Conservation (phyloP, 2,888 invertebrate genomes). For the Strigamia transsilvanica region DNA sequence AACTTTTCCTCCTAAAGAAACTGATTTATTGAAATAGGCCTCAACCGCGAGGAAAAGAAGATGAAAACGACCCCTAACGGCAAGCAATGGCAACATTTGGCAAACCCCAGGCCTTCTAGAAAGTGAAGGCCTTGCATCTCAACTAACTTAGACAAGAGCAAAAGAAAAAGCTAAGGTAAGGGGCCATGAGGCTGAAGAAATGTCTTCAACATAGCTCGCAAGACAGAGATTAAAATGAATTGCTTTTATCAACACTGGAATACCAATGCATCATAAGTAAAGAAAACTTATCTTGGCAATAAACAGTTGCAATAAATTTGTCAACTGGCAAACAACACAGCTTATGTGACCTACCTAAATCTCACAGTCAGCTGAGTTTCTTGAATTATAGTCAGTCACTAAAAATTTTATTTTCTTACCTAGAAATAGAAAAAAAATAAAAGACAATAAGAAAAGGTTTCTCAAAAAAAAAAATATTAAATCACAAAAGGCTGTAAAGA, state of each 20-base stretch:
- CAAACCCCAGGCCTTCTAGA: conserved; percentile 45
- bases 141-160: conserved; percentile 47
- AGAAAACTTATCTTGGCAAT: conserved; percentile 40
- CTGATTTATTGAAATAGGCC: conserved; percentile 49
- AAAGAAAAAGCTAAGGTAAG: conserved; percentile 39
- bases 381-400: not conserved
- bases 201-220: conserved; percentile 44
- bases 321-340: conserved; percentile 28
- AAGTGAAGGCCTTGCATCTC: conserved; percentile 48
- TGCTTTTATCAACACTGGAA: conserved; percentile 46
- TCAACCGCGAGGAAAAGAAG: conserved; percentile 43
- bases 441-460: not conserved
- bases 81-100: conserved; percentile 49
- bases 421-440: conserved; percentile 7
- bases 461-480: not conserved
- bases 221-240: conserved; percentile 49
- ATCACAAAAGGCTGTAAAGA: not conserved
- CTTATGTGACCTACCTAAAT: not conserved
- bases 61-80: conserved; percentile 49
- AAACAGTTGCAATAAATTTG: conserved; percentile 46
- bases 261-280: conserved; percentile 44
- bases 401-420: conserved; percentile 24
- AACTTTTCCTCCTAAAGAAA: conserved; percentile 42
- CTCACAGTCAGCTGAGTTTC: not conserved
- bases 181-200: conserved; percentile 41